Evolutionary conservation across 2,888 invertebrate species (phyloP).

Genomic region (Tribolium freemani): DNA sequence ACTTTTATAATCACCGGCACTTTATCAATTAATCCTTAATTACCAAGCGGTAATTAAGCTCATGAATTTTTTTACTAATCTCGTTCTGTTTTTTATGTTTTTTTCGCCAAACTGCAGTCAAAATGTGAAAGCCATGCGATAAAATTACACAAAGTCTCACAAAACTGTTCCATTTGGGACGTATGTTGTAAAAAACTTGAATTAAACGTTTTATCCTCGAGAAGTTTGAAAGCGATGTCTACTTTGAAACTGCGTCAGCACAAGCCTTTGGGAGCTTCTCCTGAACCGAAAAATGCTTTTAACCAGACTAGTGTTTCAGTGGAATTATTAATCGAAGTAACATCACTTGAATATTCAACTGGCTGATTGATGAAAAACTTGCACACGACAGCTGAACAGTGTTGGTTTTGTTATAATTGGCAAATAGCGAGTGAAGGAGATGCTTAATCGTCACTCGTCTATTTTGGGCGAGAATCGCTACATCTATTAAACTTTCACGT

Average conservation of each 20-base stretch:
- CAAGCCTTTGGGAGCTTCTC: slow-evolving; percentile 9
- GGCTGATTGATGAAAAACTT: neutral
- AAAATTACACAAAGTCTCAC: too few species aligned
- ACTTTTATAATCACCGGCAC: too few species aligned
- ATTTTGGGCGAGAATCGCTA: neutral
- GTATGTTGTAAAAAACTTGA: slow-evolving; percentile 15
- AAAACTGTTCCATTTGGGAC: neutral
- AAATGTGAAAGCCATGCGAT: too few species aligned
- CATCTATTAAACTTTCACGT: slow-evolving; percentile 6
- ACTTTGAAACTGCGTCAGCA: slow-evolving; percentile 7
- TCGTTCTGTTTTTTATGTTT: too few species aligned
- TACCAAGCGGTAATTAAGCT: too few species aligned
- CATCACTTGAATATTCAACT: neutral
- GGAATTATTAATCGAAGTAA: neutral
- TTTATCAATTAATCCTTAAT: too few species aligned
- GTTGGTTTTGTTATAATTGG: neutral
- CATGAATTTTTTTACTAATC: too few species aligned
- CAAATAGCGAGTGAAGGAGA: neutral
- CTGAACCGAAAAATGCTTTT: slow-evolving; percentile 17
- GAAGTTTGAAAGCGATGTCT: neutral
- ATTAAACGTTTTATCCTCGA: slow-evolving; percentile 9
- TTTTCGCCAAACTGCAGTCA: too few species aligned
- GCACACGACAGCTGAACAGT: neutral
- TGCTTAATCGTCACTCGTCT: neutral
- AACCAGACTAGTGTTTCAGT: neutral